Evolutionary conservation across 2,888 invertebrate species (phyloP).

Genomic region (Morinoia aosen): DNA sequence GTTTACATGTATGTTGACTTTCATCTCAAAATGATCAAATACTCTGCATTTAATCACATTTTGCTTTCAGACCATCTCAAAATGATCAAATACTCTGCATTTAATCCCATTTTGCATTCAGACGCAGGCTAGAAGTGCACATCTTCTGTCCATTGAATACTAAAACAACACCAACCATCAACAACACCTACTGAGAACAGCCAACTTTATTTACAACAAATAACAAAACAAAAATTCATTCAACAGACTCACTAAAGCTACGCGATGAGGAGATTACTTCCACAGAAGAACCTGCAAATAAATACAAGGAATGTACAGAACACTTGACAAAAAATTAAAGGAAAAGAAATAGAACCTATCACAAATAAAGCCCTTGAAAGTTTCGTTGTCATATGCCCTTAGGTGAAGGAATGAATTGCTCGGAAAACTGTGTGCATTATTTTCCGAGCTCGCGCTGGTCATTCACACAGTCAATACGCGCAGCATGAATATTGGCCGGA

Average conservation of each 20-base stretch:
- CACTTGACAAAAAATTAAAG: not conserved
- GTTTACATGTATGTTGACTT: not conserved
- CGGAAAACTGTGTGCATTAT: no score
- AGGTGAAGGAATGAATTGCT: not conserved
- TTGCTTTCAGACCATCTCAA: no score
- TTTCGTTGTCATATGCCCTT: not conserved
- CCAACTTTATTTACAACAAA: not conserved
- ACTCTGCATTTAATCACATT: no score
- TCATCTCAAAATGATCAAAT: no score
- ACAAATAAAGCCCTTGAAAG: conserved; percentile 1
- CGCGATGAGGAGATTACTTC: not conserved
- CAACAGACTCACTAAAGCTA: not conserved
- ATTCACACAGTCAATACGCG: not conserved
- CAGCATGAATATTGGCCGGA: not conserved
- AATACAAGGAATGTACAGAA: conserved; percentile 1
- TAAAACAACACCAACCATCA: not conserved
- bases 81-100: no score
- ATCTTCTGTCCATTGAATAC: not conserved
- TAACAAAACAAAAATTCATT: not conserved
- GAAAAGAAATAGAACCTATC: not conserved
- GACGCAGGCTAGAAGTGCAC: not conserved
- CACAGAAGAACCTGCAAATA: not conserved
- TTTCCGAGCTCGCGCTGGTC: not conserved
- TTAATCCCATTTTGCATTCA: no score
- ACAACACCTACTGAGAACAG: not conserved